A percentile compares a stretch with the other conserved stretches of the same genome.
Conservation (phyloP, 2,113 vertebrate species). For the Scophthalmus maximus region DNA sequence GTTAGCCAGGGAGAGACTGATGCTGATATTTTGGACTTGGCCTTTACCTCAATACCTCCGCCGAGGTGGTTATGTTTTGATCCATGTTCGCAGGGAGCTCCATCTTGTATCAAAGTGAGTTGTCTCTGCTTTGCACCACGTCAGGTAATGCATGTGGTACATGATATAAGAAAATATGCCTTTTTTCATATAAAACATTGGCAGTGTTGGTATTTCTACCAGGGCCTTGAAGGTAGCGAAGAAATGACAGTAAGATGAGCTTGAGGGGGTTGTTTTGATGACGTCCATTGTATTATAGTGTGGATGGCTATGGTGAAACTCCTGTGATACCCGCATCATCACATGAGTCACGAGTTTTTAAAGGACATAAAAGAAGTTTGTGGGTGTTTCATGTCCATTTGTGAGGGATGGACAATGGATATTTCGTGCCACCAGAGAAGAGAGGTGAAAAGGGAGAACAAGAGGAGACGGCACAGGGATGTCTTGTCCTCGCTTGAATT, state of each 20-base stretch:
- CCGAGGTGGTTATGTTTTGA: no score
- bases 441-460: no score
- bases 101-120: no score
- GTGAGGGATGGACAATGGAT: slow-evolving; percentile 29
- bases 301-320: slow-evolving; percentile 10
- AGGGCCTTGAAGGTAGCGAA: no score
- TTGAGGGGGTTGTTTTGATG: background rate
- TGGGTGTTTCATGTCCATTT: slow-evolving; percentile 17
- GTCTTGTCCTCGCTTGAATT: background rate
- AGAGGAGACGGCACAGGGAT: background rate
- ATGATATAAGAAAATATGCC: no score
- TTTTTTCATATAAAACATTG: no score
- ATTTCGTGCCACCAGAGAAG: slow-evolving; percentile 14
- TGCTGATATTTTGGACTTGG: slow-evolving; percentile 29
- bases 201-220: no score
- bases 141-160: no score
- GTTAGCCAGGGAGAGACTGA: slow-evolving; percentile 1
- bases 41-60: background rate
- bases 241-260: background rate
- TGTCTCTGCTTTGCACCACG: no score
- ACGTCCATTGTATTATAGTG: background rate
- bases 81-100: no score
- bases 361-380: slow-evolving; percentile 6
- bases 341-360: slow-evolving; percentile 8
- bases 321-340: slow-evolving; percentile 30